Evolutionary conservation across 92 coral and sea anemone species (phyloP), one percentile per base, ranked within the genome.

Genomic region (Phymanthus crucifer): DNA sequence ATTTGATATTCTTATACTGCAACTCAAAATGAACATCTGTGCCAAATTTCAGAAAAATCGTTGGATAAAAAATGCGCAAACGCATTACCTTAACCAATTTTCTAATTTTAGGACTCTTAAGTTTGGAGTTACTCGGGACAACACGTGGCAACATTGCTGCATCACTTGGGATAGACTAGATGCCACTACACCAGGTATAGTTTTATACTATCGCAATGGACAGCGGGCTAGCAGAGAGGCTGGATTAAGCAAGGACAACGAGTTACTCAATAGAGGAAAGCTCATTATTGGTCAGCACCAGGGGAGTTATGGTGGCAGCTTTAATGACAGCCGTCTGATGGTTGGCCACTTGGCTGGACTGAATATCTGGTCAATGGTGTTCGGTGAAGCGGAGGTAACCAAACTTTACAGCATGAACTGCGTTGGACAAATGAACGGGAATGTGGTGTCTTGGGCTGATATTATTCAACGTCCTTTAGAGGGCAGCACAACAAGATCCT

Each of bases 71-170:
- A n/a, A n/a, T n/a, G n/a, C n/a, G n/a, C n/a, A n/a, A n/a, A n/a
- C n/a, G n/a, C n/a, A n/a, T n/a, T n/a, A n/a, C n/a, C n/a, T 45
- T 45, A 7, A 0, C 16, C 50, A 54, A 21, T 54, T 24, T 54
- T 54, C 64, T 54, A 21, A 54, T 54, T 54, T 54, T 54, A 70
- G 73, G 73, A n/a, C 73, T 26, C 43, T 70, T 70, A 12, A 2
- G 5, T 12, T 40, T 11, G 45, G 27, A 14, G 33, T 74, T 19
- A 26, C 10, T 19, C n/a, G 78, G 23, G 43, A 74, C 26, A 29
- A 74, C 40, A n/a, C 67, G 29, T 74, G 78, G 78, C 78, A 74
- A 48, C 78, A 74, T 45, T 74, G 67, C 66, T 74, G 78, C 40
- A 32, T 74, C 4, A 74, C 78, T 19, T 74, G 78, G 78, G 40